Percentiles rank a stretch among this genome's conserved stretches.
phyloP scores from a whole-genome alignment of 2,888 invertebrate genomes.

The Aphidoletes aphidimyza region DNA sequence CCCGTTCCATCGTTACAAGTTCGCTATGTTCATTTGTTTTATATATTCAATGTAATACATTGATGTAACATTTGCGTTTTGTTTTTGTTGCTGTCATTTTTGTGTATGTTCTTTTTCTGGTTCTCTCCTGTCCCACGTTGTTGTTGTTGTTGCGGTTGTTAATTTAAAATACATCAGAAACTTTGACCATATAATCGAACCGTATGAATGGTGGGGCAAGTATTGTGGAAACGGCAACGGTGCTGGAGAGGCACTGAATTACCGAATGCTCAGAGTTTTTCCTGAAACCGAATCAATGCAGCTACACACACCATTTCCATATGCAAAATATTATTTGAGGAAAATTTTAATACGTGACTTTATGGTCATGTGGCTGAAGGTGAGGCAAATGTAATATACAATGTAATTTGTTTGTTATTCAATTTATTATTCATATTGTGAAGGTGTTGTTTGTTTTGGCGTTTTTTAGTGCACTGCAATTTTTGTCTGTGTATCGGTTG shows the following conservation, averaged over 20 bases:
- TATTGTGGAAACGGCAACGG: neutral
- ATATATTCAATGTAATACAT: conserved; percentile 36
- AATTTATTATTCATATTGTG: conserved; percentile 53
- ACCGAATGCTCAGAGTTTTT: neutral
- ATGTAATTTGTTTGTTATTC: conserved; percentile 53
- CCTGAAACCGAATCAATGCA: neutral
- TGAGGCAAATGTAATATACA: conserved; percentile 20
- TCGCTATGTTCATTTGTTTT: neutral
- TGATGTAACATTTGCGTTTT: conserved; percentile 7
- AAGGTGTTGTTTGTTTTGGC: conserved; percentile 44
- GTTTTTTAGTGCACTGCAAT: neutral
- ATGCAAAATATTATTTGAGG: conserved; percentile 49
- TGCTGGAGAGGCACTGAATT: neutral
- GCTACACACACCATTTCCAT: neutral
- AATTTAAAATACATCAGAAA: conserved; percentile 34
- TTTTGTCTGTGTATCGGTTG: neutral
- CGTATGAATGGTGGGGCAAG: neutral
- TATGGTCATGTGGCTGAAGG: conserved; percentile 3
- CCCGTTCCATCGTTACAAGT: too few species aligned
- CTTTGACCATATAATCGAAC: conserved; percentile 16
- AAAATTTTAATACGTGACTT: conserved; percentile 48
- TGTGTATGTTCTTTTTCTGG: neutral
- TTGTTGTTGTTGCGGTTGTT: conserved; percentile 39
- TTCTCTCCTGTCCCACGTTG: too few species aligned
- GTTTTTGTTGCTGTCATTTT: conserved; percentile 15